These are phyloP conservation scores for Nematolebias whitei DNA, from an alignment of 2,113 vertebrate species.

Conservation along the genomic window DNA sequence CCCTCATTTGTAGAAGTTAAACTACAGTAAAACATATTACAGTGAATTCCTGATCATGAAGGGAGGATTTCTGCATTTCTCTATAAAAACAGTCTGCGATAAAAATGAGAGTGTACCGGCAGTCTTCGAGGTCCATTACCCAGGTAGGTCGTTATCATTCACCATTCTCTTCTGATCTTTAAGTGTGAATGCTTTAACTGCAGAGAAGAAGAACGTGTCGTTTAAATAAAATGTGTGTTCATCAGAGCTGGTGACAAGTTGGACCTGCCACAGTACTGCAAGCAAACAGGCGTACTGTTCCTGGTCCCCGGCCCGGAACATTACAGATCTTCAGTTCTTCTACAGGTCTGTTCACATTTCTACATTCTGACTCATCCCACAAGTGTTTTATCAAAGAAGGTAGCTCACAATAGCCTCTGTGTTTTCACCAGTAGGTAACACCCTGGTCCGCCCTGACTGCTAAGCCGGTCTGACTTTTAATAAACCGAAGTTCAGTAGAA, in stretches of 20 bases:
- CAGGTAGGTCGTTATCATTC: slow-evolving; percentile 28
- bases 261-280: slow-evolving; percentile 27
- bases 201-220: neutral
- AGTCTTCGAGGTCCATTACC: fast-evolving
- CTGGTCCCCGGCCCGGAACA: slow-evolving; percentile 28
- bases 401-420: too few species aligned
- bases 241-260: slow-evolving; percentile 57
- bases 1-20: neutral
- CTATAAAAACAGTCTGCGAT: neutral
- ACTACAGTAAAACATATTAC: too few species aligned
- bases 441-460: too few species aligned
- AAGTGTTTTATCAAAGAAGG: too few species aligned
- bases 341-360: slow-evolving; percentile 52
- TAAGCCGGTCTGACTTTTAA: too few species aligned
- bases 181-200: neutral
- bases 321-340: slow-evolving; percentile 45
- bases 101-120: fast-evolving
- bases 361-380: neutral
- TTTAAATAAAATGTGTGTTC: neutral
- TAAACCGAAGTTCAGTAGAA: too few species aligned
- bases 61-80: neutral
- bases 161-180: neutral
- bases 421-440: too few species aligned
- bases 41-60: too few species aligned
- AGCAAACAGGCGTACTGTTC: slow-evolving; percentile 25